Evolutionary conservation across 2,888 invertebrate species (phyloP), one percentile per base, ranked within the genome.

Genomic region (Andrena haemorrhoa): DNA sequence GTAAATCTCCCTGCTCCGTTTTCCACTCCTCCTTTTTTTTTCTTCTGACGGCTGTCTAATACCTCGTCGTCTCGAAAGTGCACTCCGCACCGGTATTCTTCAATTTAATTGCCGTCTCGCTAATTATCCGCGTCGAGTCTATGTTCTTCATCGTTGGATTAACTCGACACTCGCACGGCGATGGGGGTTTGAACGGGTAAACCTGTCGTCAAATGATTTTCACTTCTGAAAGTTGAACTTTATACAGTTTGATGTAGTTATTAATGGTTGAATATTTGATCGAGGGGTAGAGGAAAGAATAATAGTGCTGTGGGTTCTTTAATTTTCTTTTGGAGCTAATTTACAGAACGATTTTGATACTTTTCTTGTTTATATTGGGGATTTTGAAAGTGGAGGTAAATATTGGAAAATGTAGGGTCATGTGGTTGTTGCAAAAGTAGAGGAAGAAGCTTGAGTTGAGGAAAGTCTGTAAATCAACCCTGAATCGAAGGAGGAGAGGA

Each of bases 81-180:
- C 61, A 69, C 72, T 70, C 78, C n/a, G 20, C 64, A 63, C 41
- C 77, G 51, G 72, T 79, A 72, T 79, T 82, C 82, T 84, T 82
- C 82, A 79, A 79, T 84, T 84, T 79, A 84, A 84, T 84, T 82
- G 79, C 79, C 66, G 12, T 12, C 53, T 49, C 33, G 53, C 82
- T 84, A 84, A 84, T 82, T 82, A 81, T 60, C 74, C 49, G 20
- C 60, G 49, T 29, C 49, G 26, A n/a, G 70, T 79, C 66, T 71
- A n/a, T 47, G 61, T 61, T 66, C 76, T 66, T 65, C 65, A 76
- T 76, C 64, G 64, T 23, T n/a, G 35, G 4, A 49, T 8, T 64
- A 63, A 64, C 69, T 72, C 5, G 12, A 26, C 49, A 16, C 16
- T 23, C 41, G 47, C 10, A 8, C 47, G 41, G 26, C 51, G 16